These are phyloP conservation scores for Nesospiza acunhae DNA, from an alignment of 2,113 vertebrate species.

Conservation along the genomic window DNA sequence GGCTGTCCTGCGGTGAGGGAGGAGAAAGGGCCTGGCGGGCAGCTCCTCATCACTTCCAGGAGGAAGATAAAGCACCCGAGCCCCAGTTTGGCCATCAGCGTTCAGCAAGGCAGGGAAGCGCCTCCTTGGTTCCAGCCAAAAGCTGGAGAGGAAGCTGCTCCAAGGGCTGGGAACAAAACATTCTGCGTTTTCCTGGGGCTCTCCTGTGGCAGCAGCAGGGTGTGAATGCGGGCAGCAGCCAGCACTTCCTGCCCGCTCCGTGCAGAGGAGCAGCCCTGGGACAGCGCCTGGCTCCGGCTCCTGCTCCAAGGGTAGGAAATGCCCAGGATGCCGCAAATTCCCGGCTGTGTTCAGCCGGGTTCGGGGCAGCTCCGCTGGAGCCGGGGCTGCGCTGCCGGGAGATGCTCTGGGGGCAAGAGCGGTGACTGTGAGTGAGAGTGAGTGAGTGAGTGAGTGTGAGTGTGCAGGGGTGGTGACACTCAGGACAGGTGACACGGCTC, in stretches of 20 bases:
- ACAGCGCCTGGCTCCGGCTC: neutral
- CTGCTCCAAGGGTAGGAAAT: accelerated
- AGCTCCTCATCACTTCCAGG: neutral
- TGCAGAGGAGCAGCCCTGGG: neutral
- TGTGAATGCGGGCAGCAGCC: neutral
- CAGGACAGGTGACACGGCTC: neutral
- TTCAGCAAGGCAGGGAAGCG: neutral
- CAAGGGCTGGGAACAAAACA: accelerated
- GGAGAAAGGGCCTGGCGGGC: neutral
- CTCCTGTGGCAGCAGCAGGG: neutral
- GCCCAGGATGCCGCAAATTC: neutral
- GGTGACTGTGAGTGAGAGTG: neutral
- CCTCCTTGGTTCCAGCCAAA: neutral
- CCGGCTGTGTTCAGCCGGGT: accelerated
- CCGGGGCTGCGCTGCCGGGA: neutral
- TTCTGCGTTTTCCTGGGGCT: neutral
- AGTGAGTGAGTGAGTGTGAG: accelerated
- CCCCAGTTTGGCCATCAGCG: accelerated
- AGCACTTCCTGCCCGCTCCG: neutral
- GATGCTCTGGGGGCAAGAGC: neutral
- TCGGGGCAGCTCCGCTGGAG: neutral
- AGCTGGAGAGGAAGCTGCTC: neutral
- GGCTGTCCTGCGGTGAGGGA: neutral
- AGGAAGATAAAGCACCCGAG: neutral
- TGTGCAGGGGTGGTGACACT: neutral